Base-by-base conservation (phyloP, 1,140 invertebrate genomes). In the Saccostrea glomerata region DNA sequence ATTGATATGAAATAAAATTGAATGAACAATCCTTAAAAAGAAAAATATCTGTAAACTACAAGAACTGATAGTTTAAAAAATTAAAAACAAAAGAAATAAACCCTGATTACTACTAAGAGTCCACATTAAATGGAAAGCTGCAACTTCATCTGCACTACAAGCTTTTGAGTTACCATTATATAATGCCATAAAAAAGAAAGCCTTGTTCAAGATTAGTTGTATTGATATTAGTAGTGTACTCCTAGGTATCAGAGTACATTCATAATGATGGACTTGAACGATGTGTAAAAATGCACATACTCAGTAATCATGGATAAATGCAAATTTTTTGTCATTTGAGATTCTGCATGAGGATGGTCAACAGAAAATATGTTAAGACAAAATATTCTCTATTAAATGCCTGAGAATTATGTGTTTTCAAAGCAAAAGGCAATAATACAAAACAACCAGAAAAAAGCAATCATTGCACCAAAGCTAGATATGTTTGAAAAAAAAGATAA, bases 401-500 rank as follows among this genome's bases (percentile, higher is more conserved):
- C 58, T 63, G 58, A 63, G 58, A 17, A 63, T 20, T 6, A 20
- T 63, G 58, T 63, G 1, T 20, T n/a, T 63, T 20, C 17, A 63
- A 63, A 20, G 17, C 15, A 60, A 63, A 63, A 63, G n/a, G 5
- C 15, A 0, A 63, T 6, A 63, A 63, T 20, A 63, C 2, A 63
- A n/a, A 17, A 63, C n/a, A 20, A 63, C n/a, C 17, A 63, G 30
- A 63, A 63, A 63, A 7, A 17, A 63, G n/a, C 15, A 63, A 63
- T 63, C 58, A 63, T 63, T 63, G 58, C 58, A 63, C 58, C n/a
- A 63, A 63, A 63, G 58, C 20, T 60, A 60, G 58, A 60, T 60
- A 60, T 60, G 58, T 63, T 17, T 63, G 15, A 1, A 63, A 63
- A 20, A 60, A 63, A 63, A 20, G 1, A n/a, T 63, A 63, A 63